Evolutionary conservation across 2,888 invertebrate genomes (phyloP).

Genomic region (Eupsilia transversa): DNA sequence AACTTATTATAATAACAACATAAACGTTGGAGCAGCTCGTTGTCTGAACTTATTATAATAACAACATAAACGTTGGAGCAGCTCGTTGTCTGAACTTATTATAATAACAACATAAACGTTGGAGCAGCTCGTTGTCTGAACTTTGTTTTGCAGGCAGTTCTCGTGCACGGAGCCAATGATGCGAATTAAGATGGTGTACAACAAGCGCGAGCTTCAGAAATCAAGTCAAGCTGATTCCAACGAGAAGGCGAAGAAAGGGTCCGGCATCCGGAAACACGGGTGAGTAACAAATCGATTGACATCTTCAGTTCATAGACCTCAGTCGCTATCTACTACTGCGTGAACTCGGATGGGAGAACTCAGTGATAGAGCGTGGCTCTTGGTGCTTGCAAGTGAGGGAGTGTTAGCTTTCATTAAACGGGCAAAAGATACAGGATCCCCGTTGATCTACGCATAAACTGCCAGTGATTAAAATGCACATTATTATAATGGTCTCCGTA

Average conservation of each 20-base stretch:
- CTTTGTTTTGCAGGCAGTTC: conserved; percentile 77
- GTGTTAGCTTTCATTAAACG: neutral
- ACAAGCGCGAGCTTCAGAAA: conserved; percentile 76
- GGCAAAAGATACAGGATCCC: neutral
- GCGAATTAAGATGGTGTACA: conserved; percentile 91
- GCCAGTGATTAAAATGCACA: neutral
- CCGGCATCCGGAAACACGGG: conserved; percentile 74
- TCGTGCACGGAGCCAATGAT: conserved; percentile 90
- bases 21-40: too few species aligned
- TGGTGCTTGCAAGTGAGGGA: too few species aligned
- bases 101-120: too few species aligned
- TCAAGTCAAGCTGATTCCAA: conserved; percentile 28
- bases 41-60: too few species aligned
- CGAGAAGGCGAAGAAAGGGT: conserved; percentile 43
- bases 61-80: too few species aligned
- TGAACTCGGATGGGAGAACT: neutral
- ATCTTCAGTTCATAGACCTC: neutral
- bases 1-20: too few species aligned
- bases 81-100: neutral
- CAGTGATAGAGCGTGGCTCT: neutral
- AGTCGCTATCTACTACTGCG: neutral
- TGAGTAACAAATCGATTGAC: conserved; percentile 38
- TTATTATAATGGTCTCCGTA: neutral
- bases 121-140: neutral
- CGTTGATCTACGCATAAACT: neutral